Evolutionary conservation across 2,888 invertebrate genomes (phyloP), one percentile per base, ranked within the genome.

Genomic region (Meteorus colon): DNA sequence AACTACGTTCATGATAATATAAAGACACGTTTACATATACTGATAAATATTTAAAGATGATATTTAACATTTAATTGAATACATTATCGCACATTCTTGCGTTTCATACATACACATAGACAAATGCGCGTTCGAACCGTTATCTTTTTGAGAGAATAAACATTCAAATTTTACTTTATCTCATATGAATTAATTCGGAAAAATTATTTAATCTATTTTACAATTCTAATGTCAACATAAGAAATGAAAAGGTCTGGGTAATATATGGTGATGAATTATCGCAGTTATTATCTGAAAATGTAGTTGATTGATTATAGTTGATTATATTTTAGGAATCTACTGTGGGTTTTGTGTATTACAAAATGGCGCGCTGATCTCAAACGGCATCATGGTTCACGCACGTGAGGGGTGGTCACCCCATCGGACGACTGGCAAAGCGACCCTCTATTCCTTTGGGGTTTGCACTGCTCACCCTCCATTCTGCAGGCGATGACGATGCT

Each of bases 351-450:
- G 59, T 59, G 66, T 77, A 71, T 41, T 75, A 59, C 73, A 80
- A 81, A 80, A 81, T 81, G 80, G 81, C 78, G 75, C 55, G 73
- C 29, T 66, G 51, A 76, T 48, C 66, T 63, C 70, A 45, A 19
- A 63, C n/a, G 69, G 69, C 41, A 60, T 77, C 48, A 34, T 63
- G 75, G 73, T 75, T 79, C 62, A 41, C 59, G 37, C 34, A 69
- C 59, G 34, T 45, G 63, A 76, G 73, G 74, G 69, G 68, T 71
- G 77, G 51, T 51, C 75, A 73, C 75, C 71, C 68, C 68, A 73
- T 59, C 14, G 71, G 60, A 45, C 69, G 62, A 75, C 31, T 31
- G 41, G 34, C 24, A 51, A 66, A 77, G 34, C 45, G 73, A 31
- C 55, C 71, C 59, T 59, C 31, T 34, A 75, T 27, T 65, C 55